Base-by-base conservation (phyloP, 2,113 vertebrate genomes). In the Pyrgilauda ruficollis region DNA sequence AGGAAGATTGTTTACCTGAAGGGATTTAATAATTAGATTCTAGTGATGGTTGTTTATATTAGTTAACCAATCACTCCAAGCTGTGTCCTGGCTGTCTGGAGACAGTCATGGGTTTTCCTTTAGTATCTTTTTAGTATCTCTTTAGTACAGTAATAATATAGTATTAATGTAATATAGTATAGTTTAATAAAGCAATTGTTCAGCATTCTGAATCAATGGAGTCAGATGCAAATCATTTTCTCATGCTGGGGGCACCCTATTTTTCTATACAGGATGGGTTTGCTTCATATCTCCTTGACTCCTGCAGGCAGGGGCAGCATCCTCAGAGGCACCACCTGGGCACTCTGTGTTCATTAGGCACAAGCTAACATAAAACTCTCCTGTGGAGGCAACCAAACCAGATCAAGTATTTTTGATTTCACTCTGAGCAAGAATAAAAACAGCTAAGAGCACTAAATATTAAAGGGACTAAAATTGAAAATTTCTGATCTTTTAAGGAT, bases 381-480 rank as follows among this genome's bases (percentile, higher is more conserved):
- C 93, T 90, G 83, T 84, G 92, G 64, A 92, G 66, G 43, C 86
- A 81, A 87, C 76, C 21, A 90, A 89, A 92, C 56, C 76, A 89
- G 47, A 94, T 58, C 83, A 75, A 89, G 47, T 19, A 9, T 37
- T 94, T 88, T 73, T 95, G 26, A 56, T 90, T 93, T 63, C 52
- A 47, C 64, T 68, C 55, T 0, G 3, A 84, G n/a, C n/a, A 84
- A 87, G 91, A 92, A 81, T 26, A 94, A 97, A 95, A 93, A 26
- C 68, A 75, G 69, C 86, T 87, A 89, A 91, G 31, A 96, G 84
- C 80, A 53, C 84, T 89, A 92, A 94, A 90, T 91, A 85, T 93
- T 90, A 85, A 86, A 92, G 61, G 35, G 59, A 93, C 81, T 90
- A 67, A 92, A 93, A 53, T 2, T 24, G 61, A 92, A 78, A 27